Evolutionary conservation across 1,140 invertebrate genomes (phyloP), one percentile per base, ranked within the genome.

Genomic region (Heliconius congener): DNA sequence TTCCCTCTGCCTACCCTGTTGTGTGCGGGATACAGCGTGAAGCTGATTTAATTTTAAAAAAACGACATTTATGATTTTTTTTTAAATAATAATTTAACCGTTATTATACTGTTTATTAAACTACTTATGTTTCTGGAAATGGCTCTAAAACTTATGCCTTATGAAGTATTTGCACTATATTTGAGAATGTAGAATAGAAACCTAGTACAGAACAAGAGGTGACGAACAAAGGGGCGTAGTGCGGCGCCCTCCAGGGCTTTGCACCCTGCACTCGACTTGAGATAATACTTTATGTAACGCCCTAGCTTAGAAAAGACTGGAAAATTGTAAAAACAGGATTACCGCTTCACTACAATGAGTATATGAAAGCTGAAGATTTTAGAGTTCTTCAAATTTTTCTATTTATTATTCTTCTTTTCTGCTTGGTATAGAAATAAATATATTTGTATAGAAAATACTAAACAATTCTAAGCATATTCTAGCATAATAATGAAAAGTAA

Each of bases 271-370:
- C 85, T 86, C 82, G 81, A 84, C 83, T 90, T 87, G 81, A 90
- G 87, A 90, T 90, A 89, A 92, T 89, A 91, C 82, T 90, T 90
- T 87, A 91, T 82, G 86, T 91, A 90, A 93, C 83, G 77, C 83
- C 80, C 73, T 66, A 84, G 80, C 78, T 85, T 84, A 81, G 77
- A 85, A 82, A 81, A 81, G 66, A 80, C 83, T 85, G 80, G 74
- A 86, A 85, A 82, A 83, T 84, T 83, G 66, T 87, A 83, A 83
- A 84, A 85, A 84, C 77, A 83, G 74, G 74, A 83, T 83, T 83
- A 83, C 79, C 39, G 78, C 60, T 76, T 81, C 80, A 76, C 80
- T 81, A 78, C 71, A 39, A 39, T 72, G 71, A 72, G 18, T 60
- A 27, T 66, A 66, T 66, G 13, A 23, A 66, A 66, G 60, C 60